Evolutionary conservation across 2,797 vertebrate species (phyloP).

Genomic region (Xenops minutus): DNA sequence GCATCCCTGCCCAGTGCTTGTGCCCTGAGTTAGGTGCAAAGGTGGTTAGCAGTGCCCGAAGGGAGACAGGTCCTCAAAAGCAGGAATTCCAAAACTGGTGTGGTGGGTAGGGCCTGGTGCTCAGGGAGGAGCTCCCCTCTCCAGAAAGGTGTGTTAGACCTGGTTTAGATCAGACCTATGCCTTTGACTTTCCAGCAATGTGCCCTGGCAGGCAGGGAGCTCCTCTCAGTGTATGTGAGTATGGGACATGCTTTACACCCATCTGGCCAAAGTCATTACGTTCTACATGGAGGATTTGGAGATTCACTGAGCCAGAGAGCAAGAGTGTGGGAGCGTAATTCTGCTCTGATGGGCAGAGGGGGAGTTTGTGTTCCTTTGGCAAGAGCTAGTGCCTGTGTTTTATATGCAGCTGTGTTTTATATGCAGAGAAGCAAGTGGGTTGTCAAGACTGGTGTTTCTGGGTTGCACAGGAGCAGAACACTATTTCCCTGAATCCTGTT

Average conservation of each 20-base stretch:
- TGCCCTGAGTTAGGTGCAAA: not conserved
- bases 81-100: not conserved
- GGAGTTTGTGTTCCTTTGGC: not conserved
- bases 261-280: not conserved
- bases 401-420: not conserved
- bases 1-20: not conserved
- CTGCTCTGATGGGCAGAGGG: not conserved
- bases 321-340: not conserved
- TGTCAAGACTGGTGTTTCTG: not conserved
- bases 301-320: not conserved
- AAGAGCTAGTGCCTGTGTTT: not conserved
- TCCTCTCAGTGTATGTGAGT: not conserved
- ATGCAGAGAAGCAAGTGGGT: not conserved
- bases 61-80: not conserved
- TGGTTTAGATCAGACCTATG: not conserved
- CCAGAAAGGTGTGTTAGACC: not conserved
- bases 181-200: not conserved
- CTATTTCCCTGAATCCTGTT: not conserved
- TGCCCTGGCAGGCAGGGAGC: not conserved
- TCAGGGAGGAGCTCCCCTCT: not conserved
- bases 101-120: not conserved
- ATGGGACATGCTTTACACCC: not conserved
- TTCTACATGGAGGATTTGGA: not conserved
- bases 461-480: not conserved
- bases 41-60: not conserved